Conservation (phyloP, 2,797 vertebrate genomes). For the Mus spretus region DNA sequence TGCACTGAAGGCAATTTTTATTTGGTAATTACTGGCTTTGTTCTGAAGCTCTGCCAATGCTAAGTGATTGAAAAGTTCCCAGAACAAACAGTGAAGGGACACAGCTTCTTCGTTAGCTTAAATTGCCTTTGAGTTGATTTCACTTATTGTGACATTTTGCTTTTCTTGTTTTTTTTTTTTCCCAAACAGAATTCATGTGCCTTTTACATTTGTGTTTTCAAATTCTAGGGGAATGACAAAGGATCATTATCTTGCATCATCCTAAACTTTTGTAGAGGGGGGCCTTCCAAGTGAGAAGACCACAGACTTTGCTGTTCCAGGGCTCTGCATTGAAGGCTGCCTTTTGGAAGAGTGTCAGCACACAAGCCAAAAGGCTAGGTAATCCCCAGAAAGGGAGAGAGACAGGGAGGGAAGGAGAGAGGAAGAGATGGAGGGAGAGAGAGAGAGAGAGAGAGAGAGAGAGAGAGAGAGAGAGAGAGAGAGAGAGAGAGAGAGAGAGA, state of each 20-base stretch:
- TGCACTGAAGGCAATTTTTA: slow-evolving; percentile 76
- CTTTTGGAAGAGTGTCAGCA: background rate
- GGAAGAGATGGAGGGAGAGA: background rate
- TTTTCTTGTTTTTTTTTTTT: slow-evolving; percentile 57
- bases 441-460: background rate
- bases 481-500: background rate
- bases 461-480: background rate
- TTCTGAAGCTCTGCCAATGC: slow-evolving; percentile 71
- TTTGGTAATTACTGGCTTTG: slow-evolving; percentile 81
- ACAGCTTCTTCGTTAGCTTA: slow-evolving; percentile 61
- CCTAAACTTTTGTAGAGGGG: background rate
- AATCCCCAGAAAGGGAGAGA: background rate
- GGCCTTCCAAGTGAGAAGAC: slow-evolving; percentile 55
- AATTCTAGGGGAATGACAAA: slow-evolving; percentile 37
- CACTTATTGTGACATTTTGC: slow-evolving; percentile 48
- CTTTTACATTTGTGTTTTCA: slow-evolving; percentile 56
- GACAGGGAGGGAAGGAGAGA: too few species aligned
- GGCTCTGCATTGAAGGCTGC: background rate
- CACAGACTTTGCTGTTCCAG: background rate
- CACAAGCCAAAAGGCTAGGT: slow-evolving; percentile 1
- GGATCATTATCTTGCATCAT: slow-evolving; percentile 7
- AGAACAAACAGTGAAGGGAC: slow-evolving; percentile 64
- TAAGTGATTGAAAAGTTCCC: slow-evolving; percentile 54
- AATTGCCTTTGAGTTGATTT: slow-evolving; percentile 69
- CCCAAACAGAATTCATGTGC: slow-evolving; percentile 60